Percentiles rank a stretch among this genome's conserved stretches.
Conservation (phyloP, 2,888 invertebrate species). For the Zeuzera pyrina region DNA sequence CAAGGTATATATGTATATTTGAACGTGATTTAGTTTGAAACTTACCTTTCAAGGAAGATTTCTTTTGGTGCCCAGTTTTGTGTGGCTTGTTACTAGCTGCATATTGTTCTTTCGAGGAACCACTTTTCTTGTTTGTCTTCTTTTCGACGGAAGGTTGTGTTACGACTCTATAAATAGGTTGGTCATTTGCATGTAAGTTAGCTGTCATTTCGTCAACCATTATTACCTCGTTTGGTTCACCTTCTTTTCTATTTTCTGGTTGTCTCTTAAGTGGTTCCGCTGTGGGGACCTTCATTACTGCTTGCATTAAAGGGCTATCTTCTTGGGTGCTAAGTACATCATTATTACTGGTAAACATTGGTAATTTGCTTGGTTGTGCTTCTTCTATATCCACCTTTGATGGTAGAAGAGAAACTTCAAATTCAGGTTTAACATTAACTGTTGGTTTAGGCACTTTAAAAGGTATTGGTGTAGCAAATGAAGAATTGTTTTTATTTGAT, state of each 20-base stretch:
- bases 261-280: conserved; percentile 43
- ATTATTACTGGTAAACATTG: conserved; percentile 46
- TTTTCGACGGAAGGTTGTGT: conserved; percentile 59
- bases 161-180: conserved; percentile 62
- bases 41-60: conserved; percentile 60
- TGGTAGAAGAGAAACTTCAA: conserved; percentile 30
- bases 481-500: conserved; percentile 25
- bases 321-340: conserved; percentile 53
- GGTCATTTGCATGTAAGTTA: conserved; percentile 60
- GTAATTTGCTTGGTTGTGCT: conserved; percentile 45
- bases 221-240: conserved; percentile 52
- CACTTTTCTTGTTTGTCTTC: conserved; percentile 52
- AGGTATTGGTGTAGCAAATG: conserved; percentile 21
- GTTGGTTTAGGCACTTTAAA: conserved; percentile 30
- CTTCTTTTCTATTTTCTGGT: conserved; percentile 51
- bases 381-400: conserved; percentile 35
- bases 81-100: conserved; percentile 34
- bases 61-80: conserved; percentile 59
- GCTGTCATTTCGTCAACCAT: conserved; percentile 59
- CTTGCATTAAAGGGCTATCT: conserved; percentile 57
- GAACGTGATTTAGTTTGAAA: conserved; percentile 2
- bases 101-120: conserved; percentile 41
- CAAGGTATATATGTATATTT: conserved; percentile 3
- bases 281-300: conserved; percentile 53
- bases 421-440: conserved; percentile 21